Evolutionary conservation across 1,140 invertebrate genomes (phyloP).

Genomic region (Trichomalopsis sarcophagae): DNA sequence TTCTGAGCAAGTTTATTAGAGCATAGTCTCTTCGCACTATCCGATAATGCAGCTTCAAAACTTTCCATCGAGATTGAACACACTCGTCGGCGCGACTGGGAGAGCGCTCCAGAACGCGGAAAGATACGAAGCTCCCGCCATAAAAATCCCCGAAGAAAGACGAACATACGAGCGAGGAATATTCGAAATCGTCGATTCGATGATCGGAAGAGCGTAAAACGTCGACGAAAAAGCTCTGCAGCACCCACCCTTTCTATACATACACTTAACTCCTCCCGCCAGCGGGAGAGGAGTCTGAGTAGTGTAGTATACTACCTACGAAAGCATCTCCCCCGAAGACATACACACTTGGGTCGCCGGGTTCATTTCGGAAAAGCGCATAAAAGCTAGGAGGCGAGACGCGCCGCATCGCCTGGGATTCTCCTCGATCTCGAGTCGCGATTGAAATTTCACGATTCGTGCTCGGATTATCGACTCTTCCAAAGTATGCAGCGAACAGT

Average conservation of each 20-base stretch:
- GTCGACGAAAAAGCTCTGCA: slow-evolving; percentile 43
- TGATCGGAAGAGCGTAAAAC: slow-evolving; percentile 51
- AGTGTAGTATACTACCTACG: neutral
- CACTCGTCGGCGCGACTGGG: too few relatives aligned
- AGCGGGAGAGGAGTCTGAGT: neutral
- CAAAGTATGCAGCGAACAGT: neutral
- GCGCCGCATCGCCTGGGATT: neutral
- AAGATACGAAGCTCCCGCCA: slow-evolving; percentile 21
- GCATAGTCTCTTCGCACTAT: slow-evolving; percentile 38
- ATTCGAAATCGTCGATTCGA: slow-evolving; percentile 50
- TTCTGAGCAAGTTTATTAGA: slow-evolving; percentile 38
- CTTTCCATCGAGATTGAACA: neutral
- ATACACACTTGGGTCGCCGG: slow-evolving; percentile 23
- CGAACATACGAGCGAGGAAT: slow-evolving; percentile 48
- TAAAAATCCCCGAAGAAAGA: slow-evolving; percentile 49
- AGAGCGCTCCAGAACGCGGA: neutral
- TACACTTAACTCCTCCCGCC: neutral
- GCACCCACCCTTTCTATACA: neutral
- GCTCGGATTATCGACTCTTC: slow-evolving; percentile 27
- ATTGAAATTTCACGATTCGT: slow-evolving; percentile 47
- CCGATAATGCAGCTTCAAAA: slow-evolving; percentile 2
- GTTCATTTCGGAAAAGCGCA: slow-evolving; percentile 48
- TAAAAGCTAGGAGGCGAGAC: slow-evolving; percentile 30
- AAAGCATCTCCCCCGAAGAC: neutral
- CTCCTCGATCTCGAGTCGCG: slow-evolving; percentile 20